phyloP scores from a whole-genome alignment of 2,797 vertebrate species.

The Lophotriccus pileatus region DNA sequence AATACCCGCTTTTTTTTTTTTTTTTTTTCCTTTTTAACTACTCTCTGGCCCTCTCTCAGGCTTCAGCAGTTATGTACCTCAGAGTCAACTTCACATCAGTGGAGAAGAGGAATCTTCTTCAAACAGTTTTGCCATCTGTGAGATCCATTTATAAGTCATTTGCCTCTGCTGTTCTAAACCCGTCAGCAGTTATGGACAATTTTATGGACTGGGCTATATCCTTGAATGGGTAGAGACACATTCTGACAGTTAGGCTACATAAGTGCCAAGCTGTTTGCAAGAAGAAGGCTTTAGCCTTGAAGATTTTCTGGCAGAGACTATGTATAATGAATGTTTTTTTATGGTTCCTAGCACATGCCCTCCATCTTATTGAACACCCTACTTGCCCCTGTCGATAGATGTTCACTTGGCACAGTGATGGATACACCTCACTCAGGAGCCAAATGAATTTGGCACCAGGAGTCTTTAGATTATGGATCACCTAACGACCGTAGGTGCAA shows the following conservation, averaged over 20 bases:
- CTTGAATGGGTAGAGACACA: background rate
- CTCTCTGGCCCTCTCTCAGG: background rate
- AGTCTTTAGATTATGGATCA: background rate
- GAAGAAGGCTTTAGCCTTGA: background rate
- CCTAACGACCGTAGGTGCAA: background rate
- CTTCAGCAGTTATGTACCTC: background rate
- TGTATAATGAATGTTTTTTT: background rate
- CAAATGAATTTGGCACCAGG: background rate
- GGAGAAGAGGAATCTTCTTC: background rate
- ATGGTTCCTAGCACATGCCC: background rate
- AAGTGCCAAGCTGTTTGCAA: background rate
- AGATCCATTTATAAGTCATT: slow-evolving; percentile 35
- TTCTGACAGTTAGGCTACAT: background rate
- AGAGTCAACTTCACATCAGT: slow-evolving; percentile 7
- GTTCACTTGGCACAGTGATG: background rate
- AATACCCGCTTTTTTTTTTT: background rate
- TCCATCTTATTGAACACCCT: background rate
- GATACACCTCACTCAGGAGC: background rate
- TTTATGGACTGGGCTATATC: slow-evolving; percentile 21
- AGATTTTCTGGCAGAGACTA: background rate
- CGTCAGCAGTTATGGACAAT: slow-evolving; percentile 24
- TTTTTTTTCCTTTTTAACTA: background rate
- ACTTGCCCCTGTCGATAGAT: background rate
- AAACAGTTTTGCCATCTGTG: slow-evolving; percentile 17
- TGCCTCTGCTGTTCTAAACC: slow-evolving; percentile 33